Base-by-base conservation (phyloP, 2,113 vertebrate species). In the Bambusicola thoracicus region DNA sequence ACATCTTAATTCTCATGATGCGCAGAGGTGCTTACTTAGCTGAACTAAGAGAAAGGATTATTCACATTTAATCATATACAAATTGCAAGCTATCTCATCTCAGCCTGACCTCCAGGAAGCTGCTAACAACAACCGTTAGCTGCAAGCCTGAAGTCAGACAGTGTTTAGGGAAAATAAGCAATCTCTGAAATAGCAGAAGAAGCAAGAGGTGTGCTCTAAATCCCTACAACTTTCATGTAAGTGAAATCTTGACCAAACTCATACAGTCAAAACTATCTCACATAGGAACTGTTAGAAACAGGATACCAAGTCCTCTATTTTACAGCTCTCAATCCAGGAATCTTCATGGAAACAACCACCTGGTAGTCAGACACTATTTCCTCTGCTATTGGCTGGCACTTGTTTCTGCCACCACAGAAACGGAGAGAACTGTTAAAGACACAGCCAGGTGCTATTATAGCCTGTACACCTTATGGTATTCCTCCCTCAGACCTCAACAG, bases 21-120 rank as follows among this genome's bases (percentile, higher is more conserved):
- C 87, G 56, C 68, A 87, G 16, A 65, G 79, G 55, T 8, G 74
- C 90, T 92, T 91, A 80, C 87, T 82, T 75, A 51, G 83, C 90
- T 89, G 56, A 88, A 43, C 56, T 21, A 21, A 84, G 59, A 48
- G 77, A 79, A 72, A 68, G 89, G 89, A 95, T 96, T 96, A 93
- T 86, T 93, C 74, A 68, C 72, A 89, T 86, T 92, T 91, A 97
- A 95, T 91, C 63, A 67, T 68, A 89, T 12, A 38, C 55, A 89
- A 81, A 83, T 51, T 85, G 68, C 63, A 78, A 91, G 49, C 32
- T 15, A 85, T 87, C 79, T 93, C 15, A 85, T 87, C 79, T 93
- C 44, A 62, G 12, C 49, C 40, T 95, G 94, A 93, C 94, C 94
- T 96, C 79, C 61, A 93, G 77, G 75, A 63, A 89, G 81, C 81